Evolutionary conservation across 2,888 invertebrate genomes (phyloP), one percentile per base, ranked within the genome.

Genomic region (Machimus atricapillus): DNA sequence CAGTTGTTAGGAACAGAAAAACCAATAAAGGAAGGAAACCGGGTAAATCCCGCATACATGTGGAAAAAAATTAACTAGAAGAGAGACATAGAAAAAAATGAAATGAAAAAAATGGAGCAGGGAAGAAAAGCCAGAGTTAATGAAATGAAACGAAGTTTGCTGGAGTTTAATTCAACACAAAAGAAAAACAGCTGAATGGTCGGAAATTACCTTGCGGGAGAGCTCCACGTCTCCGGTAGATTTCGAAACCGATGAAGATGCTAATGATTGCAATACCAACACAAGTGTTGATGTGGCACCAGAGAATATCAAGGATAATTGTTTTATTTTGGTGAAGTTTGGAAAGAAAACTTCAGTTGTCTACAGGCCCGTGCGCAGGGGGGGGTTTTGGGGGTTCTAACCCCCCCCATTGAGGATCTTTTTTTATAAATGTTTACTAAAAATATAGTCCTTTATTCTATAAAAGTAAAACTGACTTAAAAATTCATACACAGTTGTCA

Each of bases 101-200:
- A 77, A 85, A n/a, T 77, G 85, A 85, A 77, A 77, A 85, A 83
- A 58, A 27, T n/a, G 86, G 77, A 86, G 77, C 86, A 87, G 43
- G 86, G 86, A 86, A 31, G 82, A 56, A 86, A 76, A 82, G 76
- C 82, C 9, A 86, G 76, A 82, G 87, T 77, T 43, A 87, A 86
- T 77, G 23, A 23, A 56, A 77, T 86, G 37, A 87, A 87, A 86
- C 86, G 86, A 76, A 86, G 43, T 86, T 82, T 74, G 46, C 52
- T 43, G 77, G 86, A 86, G n/a, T 56, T 86, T 86, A 81, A 86
- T 78, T 87, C 85, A 87, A 87, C 23, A 81, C 82, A 87, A 74
- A 86, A 86, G 79, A 87, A 87, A 86, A 81, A 87, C 56, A 86
- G 76, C 81, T 86, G 82, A 86, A 74, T 66, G 43, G 82, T 86